phyloP scores from a whole-genome alignment of 2,888 invertebrate genomes.

The Pandemis heparana region DNA sequence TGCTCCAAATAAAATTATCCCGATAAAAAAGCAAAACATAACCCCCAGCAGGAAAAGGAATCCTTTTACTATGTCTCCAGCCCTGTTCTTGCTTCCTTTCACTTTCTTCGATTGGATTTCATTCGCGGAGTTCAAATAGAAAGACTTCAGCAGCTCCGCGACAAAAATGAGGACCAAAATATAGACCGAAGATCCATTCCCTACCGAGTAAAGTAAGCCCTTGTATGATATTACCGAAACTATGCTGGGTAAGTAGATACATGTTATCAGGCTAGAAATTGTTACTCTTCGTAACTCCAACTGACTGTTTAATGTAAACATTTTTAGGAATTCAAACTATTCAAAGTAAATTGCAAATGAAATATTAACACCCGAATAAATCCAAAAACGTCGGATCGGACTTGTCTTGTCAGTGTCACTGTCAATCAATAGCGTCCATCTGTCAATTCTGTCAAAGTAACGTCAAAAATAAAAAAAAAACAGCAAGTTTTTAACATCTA shows the following conservation, averaged over 20 bases:
- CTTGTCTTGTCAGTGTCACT: not conserved
- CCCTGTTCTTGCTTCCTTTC: slow-evolving; percentile 71
- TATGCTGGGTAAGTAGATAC: slow-evolving; percentile 87
- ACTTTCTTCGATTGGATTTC: slow-evolving; percentile 68
- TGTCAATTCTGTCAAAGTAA: no score
- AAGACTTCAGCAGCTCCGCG: slow-evolving; percentile 85
- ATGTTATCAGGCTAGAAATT: slow-evolving; percentile 85
- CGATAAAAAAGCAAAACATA: slow-evolving; percentile 83
- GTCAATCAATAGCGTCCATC: not conserved
- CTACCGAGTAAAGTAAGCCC: slow-evolving; percentile 86
- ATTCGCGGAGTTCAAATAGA: slow-evolving; percentile 69
- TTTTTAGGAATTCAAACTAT: slow-evolving; percentile 44
- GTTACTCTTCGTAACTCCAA: slow-evolving; percentile 74
- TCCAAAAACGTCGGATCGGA: not conserved
- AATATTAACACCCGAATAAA: not conserved
- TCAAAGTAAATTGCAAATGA: slow-evolving; percentile 15
- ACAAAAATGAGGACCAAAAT: slow-evolving; percentile 73
- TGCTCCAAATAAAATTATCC: slow-evolving; percentile 89
- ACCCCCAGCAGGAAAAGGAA: slow-evolving; percentile 74
- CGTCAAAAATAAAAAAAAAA: not conserved
- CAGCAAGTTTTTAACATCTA: not conserved
- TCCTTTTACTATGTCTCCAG: slow-evolving; percentile 83
- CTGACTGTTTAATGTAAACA: slow-evolving; percentile 76
- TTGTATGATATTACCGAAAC: slow-evolving; percentile 84
- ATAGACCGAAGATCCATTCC: slow-evolving; percentile 82